These are phyloP conservation scores for Pedionomus torquatus DNA, from an alignment of 2,113 vertebrate genomes.

Conservation along the genomic window DNA sequence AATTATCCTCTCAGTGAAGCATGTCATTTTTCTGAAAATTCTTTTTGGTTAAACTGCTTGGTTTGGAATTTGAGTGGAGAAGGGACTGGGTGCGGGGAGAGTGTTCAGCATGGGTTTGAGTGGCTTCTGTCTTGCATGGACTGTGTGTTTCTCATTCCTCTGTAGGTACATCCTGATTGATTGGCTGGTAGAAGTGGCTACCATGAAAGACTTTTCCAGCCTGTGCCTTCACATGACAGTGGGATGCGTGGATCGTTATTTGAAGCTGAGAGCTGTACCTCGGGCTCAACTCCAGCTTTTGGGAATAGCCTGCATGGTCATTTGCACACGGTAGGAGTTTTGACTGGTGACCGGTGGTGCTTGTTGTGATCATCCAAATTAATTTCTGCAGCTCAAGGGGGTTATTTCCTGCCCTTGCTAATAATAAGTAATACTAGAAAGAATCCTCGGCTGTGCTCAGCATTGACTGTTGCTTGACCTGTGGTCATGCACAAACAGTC, in stretches of 20 bases:
- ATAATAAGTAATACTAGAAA: background rate
- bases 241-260: conserved; percentile 91
- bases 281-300: conserved; percentile 90
- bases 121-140: background rate
- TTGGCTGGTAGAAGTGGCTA: conserved; percentile 97
- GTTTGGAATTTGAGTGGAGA: background rate
- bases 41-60: background rate
- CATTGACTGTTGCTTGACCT: background rate
- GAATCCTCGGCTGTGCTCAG: background rate
- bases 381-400: background rate
- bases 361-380: background rate
- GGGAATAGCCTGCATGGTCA: conserved; percentile 98
- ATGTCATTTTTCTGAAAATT: background rate
- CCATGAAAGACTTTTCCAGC: conserved; percentile 97
- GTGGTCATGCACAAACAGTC: background rate
- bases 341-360: background rate
- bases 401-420: background rate
- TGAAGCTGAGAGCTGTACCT: conserved; percentile 84
- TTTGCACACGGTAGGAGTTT: conserved; percentile 89
- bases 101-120: background rate
- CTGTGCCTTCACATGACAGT: conserved; percentile 93
- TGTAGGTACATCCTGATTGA: conserved; percentile 94
- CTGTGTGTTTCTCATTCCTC: background rate
- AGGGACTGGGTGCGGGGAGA: fast-evolving
- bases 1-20: background rate